phyloP scores from a whole-genome alignment of 2,113 vertebrate genomes.

The Sterrhoptilus dennistouni region DNA sequence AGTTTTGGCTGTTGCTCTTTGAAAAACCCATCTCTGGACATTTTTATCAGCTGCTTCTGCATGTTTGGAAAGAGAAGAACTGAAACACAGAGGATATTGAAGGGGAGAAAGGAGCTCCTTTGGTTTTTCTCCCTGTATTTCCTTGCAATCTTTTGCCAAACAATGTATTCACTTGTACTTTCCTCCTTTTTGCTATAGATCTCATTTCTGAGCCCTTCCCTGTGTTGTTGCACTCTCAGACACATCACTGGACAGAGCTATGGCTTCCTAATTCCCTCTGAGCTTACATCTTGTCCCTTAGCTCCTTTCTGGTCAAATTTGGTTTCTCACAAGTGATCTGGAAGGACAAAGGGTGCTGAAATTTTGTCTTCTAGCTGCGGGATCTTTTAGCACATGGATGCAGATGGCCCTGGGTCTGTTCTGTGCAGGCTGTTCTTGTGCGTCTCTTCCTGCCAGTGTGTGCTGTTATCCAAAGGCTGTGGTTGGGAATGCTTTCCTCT shows the following conservation, averaged over 20 bases:
- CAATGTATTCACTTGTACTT: neutral
- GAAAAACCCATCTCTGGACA: neutral
- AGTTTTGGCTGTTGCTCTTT: neutral
- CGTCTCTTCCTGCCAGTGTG: neutral
- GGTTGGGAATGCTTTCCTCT: neutral
- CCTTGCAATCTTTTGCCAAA: neutral
- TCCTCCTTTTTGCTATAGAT: neutral
- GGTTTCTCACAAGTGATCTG: neutral
- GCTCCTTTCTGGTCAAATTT: neutral
- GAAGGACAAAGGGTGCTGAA: neutral
- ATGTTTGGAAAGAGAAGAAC: neutral
- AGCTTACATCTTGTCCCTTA: neutral
- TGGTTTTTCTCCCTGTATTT: neutral
- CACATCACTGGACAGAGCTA: neutral
- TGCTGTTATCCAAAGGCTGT: neutral
- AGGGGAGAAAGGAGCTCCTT: neutral
- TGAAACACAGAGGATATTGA: neutral
- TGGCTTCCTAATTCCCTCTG: neutral
- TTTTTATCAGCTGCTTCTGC: neutral
- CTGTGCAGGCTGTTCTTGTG: rapidly evolving
- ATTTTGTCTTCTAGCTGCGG: neutral
- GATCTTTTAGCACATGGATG: neutral
- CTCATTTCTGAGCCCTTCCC: neutral
- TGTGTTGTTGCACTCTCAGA: neutral
- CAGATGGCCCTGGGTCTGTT: neutral